Evolutionary conservation across 1,140 invertebrate genomes (phyloP), one percentile per base, ranked within the genome.

Genomic region (Diachasma alloeum): DNA sequence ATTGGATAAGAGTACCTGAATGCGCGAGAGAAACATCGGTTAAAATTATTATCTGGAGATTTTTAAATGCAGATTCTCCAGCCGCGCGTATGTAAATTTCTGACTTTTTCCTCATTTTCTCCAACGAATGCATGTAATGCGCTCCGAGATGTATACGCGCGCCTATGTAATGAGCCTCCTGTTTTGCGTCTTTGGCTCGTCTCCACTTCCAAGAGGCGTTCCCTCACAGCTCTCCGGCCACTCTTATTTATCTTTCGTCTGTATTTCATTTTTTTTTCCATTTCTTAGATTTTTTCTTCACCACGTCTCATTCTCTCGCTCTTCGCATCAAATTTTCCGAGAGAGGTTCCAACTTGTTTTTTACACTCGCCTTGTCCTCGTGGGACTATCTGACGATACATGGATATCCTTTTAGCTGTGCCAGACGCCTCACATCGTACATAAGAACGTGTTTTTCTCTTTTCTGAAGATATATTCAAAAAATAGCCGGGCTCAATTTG

Each of bases 341-440:
- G 53, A 48, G 74, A 42, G 48, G 39, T 44, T 66, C 17, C 39
- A 67, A 73, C 36, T 56, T 69, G 39, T 71, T 59, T 69, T 68
- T 69, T 75, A 15, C 17, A 22, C 53, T 15, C 56, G 78, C 79
- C 79, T 68, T 78, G 83, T 79, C 76, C 75, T 74, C 77, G 73
- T 63, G 80, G 69, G 78, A 78, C 79, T 81, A 81, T 82, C 81
- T 79, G 76, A 78, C 79, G 81, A 83, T 85, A 85, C 84, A 85
- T 80, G 84, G 81, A 83, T 85, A 85, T 83, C 84, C 84, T 85
- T 85, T 85, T 84, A 85, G 81, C 81, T 39, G 39, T 19, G 26
- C 68, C 19, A 59, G 42, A 24, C 74, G 59, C 24, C 66, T 76
- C 36, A 31, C n/a, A 39, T 72, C 71, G 24, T 72, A 53, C 42